phyloP scores from a whole-genome alignment of 2,797 vertebrate species.

The Neosilurus mollespiculum region DNA sequence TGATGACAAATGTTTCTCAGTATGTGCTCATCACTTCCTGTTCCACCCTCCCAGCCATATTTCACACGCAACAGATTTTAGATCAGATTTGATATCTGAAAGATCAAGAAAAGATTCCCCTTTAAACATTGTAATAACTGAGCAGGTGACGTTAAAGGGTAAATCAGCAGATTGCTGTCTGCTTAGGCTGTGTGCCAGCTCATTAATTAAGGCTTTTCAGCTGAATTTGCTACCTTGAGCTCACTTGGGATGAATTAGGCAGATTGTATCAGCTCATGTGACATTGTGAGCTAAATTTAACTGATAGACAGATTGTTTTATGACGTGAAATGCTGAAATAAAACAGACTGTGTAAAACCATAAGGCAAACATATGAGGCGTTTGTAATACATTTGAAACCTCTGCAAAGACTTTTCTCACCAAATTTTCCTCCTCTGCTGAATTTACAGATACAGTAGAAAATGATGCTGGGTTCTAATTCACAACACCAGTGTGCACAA shows the following conservation, averaged over 20 bases:
- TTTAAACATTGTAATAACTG: constrained; percentile 24
- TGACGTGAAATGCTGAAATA: not conserved
- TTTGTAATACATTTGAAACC: not conserved
- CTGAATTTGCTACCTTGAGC: constrained; percentile 31
- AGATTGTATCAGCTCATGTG: constrained; percentile 14
- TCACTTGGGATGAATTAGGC: constrained; percentile 40
- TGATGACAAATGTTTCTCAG: constrained; percentile 36
- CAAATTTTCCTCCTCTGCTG: not conserved
- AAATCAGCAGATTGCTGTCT: constrained; percentile 8
- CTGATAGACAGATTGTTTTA: constrained; percentile 16
- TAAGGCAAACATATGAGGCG: too few relatives aligned
- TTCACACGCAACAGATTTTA: constrained; percentile 9
- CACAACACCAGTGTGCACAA: not conserved
- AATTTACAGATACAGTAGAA: not conserved
- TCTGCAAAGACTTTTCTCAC: not conserved
- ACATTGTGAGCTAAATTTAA: constrained; percentile 22
- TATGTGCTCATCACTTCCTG: constrained; percentile 27
- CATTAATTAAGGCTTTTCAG: constrained; percentile 26
- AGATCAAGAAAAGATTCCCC: not conserved
- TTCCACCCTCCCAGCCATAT: not conserved
- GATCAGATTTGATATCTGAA: not conserved
- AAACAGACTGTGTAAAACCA: not conserved
- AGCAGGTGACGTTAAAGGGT: constrained; percentile 21
- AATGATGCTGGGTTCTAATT: not conserved
- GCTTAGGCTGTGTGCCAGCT: constrained; percentile 14